Base-by-base conservation (phyloP, 1,140 invertebrate species). In the Drosophila pachea region DNA sequence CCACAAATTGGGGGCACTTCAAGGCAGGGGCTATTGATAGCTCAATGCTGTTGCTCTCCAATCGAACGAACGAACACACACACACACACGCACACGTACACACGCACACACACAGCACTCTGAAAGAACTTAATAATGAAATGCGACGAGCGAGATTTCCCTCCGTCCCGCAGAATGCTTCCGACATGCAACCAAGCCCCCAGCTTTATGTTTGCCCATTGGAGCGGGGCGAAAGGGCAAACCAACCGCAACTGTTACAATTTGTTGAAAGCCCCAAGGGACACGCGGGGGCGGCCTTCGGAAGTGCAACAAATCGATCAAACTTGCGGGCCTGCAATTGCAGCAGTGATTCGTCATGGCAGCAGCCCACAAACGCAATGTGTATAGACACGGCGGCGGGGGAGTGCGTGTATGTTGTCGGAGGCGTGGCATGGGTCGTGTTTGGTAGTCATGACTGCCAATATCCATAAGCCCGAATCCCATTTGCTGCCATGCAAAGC, bases 381-480 rank as follows among this genome's bases (percentile, higher is more conserved):
- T 12, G 9, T 29, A 31, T 22, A 40, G 11, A 42, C 7, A 29
- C 33, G 4, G 16, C 1, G 50, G 5, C 22, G 7, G 35, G 49
- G 1, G 33, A 9, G n/a, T 5, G 14, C 35, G 4, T 42, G 14
- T 42, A 12, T 42, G 40, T 12, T 14, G 14, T 42, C n/a, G 14
- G 40, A 6, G 40, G 12, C 22, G 22, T 22, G 22, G 22, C 22
- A 14, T 7, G 40, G 7, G 40, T 2, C 7, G 52, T 40, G 3
- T 16, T 1, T 7, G 14, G 9, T 7, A 9, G n/a, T 43, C 50
- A 33, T 31, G 40, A 6, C 42, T 59, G 68, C 61, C 59, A 72
- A 75, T 72, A 71, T 75, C 74, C 79, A 79, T 79, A 84, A 79
- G 76, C 56, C 55, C 49, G 74, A 79, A 79, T 84, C 76, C 79